Percentiles rank a stretch among this genome's conserved stretches.
These are phyloP conservation scores for Caenorhabditis plicata DNA, from an alignment of 2,888 invertebrate species.

Conservation along the genomic window DNA sequence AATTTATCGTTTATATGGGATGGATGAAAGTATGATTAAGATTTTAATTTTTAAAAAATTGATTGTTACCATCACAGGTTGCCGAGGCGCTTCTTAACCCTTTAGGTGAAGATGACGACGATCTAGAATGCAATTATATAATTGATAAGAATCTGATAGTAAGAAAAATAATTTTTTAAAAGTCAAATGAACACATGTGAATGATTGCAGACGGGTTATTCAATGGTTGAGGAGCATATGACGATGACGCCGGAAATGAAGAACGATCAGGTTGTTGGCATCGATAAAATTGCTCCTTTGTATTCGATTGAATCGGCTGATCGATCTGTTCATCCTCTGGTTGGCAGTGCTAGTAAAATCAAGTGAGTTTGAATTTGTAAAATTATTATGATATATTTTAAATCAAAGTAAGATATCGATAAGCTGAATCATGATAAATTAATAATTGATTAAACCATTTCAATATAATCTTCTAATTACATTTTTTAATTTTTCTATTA, in stretches of 20 bases:
- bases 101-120: constrained; percentile 53
- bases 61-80: constrained; percentile 31
- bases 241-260: constrained; percentile 42
- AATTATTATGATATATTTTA: not conserved
- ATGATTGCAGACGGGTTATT: constrained; percentile 46
- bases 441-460: not conserved
- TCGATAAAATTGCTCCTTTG: constrained; percentile 55
- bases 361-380: constrained; percentile 38
- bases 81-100: constrained; percentile 63
- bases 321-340: constrained; percentile 58
- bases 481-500: no score
- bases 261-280: constrained; percentile 56
- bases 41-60: not conserved
- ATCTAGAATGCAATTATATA: constrained; percentile 57
- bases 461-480: no score
- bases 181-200: no score
- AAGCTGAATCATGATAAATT: not conserved
- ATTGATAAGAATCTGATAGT: constrained; percentile 62
- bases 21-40: constrained; percentile 45
- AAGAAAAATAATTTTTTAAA: constrained; percentile 26
- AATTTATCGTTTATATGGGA: constrained; percentile 56
- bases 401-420: not conserved
- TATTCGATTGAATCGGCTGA: constrained; percentile 59
- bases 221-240: constrained; percentile 49
- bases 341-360: constrained; percentile 60